These are phyloP conservation scores for Dolomedes plantarius DNA, from an alignment of 2,888 invertebrate genomes.

Conservation along the genomic window DNA sequence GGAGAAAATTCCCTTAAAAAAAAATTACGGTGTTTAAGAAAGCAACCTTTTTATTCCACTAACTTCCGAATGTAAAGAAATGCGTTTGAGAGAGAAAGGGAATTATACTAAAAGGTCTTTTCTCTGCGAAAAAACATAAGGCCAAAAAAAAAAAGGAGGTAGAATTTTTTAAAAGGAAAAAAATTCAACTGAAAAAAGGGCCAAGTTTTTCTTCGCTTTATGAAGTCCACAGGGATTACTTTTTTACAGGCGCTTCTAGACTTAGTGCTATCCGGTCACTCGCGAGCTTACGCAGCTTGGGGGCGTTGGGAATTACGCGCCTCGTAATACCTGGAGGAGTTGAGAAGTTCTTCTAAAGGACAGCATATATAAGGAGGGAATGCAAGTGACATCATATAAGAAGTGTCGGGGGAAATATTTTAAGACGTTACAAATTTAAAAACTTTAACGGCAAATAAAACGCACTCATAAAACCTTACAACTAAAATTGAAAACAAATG, in stretches of 20 bases:
- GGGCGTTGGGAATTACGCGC: background rate
- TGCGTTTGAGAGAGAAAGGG: background rate
- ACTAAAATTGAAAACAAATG: no score
- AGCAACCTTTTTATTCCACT: background rate
- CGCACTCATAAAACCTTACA: no score
- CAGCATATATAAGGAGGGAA: no score
- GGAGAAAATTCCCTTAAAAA: no score
- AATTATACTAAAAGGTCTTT: conserved; percentile 16
- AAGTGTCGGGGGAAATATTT: no score
- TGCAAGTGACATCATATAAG: no score
- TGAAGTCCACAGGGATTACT: conserved; percentile 5
- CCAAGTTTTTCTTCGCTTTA: background rate
- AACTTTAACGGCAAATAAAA: no score
- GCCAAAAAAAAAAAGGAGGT: background rate
- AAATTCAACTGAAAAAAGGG: background rate
- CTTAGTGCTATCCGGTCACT: background rate
- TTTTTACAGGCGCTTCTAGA: background rate
- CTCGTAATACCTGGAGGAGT: background rate
- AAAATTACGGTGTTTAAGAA: conserved; percentile 2
- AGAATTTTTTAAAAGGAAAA: background rate
- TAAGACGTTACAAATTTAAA: no score
- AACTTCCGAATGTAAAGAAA: conserved; percentile 3
- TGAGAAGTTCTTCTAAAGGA: no score
- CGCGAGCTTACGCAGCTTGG: background rate
- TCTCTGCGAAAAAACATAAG: background rate